Percentiles rank a stretch among this genome's conserved stretches.
These are phyloP conservation scores for Deilephila porcellus DNA, from an alignment of 2,888 invertebrate species.

Conservation along the genomic window DNA sequence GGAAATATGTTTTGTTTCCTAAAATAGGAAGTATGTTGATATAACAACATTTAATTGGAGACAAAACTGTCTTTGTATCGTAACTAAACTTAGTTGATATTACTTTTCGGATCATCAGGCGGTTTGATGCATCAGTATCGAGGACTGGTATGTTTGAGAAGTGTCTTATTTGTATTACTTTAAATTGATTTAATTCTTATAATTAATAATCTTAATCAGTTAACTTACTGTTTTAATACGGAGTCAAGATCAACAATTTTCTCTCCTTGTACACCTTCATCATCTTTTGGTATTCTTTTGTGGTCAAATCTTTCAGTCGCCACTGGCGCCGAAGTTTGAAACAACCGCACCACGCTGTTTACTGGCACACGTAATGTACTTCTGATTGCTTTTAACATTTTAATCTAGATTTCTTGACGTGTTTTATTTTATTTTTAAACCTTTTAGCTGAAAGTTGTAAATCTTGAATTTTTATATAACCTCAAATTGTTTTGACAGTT, in stretches of 20 bases:
- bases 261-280: slow-evolving; percentile 93
- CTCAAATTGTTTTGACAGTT: slow-evolving; percentile 33
- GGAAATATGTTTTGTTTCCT: slow-evolving; percentile 90
- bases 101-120: too few relatives aligned
- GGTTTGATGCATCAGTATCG: background rate
- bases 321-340: slow-evolving; percentile 63
- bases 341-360: slow-evolving; percentile 54
- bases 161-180: too few relatives aligned
- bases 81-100: too few relatives aligned
- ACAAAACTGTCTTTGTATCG: too few relatives aligned
- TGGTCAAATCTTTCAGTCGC: slow-evolving; percentile 73
- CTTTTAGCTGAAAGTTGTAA: slow-evolving; percentile 3
- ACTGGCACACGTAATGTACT: slow-evolving; percentile 58
- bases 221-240: slow-evolving; percentile 84
- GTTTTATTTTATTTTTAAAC: background rate
- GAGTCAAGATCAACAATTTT: slow-evolving; percentile 88
- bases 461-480: slow-evolving; percentile 34
- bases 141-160: too few relatives aligned
- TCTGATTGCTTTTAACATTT: slow-evolving; percentile 67
- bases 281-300: slow-evolving; percentile 79
- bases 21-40: slow-evolving; percentile 48
- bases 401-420: slow-evolving; percentile 34
- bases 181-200: too few relatives aligned
- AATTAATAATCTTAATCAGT: background rate
- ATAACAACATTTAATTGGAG: too few relatives aligned